Conservation (phyloP, 1,140 invertebrate genomes). For the Helicoverpa armigera region DNA sequence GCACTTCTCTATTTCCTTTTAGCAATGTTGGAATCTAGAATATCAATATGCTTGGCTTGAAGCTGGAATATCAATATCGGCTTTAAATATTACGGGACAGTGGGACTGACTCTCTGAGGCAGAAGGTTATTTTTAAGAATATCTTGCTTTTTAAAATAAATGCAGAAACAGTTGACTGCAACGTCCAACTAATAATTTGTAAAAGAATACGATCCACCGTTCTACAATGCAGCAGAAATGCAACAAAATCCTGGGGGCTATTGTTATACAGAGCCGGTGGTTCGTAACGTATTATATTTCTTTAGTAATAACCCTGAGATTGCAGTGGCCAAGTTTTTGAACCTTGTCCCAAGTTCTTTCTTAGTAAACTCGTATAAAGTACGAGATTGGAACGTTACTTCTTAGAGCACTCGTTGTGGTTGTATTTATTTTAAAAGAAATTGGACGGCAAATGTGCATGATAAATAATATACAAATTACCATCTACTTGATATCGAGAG, state of each 20-base stretch:
- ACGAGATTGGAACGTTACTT: slow-evolving; percentile 12
- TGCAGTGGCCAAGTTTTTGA: slow-evolving; percentile 25
- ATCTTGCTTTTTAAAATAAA: not conserved
- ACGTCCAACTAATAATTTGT: slow-evolving; percentile 6
- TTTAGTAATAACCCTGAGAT: slow-evolving; percentile 18
- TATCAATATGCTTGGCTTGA: no score
- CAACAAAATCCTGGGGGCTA: not conserved
- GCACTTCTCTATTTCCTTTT: no score
- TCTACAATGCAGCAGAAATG: slow-evolving; percentile 6
- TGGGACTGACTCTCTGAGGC: no score
- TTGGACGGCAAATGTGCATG: not conserved
- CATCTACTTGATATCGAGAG: no score
- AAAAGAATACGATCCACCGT: slow-evolving; percentile 3
- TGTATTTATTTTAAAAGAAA: slow-evolving; percentile 23
- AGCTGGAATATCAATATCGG: no score
- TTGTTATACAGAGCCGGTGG: slow-evolving; percentile 1
- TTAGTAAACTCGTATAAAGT: slow-evolving; percentile 7
- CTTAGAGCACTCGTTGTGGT: not conserved
- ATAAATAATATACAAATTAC: no score
- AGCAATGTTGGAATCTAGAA: no score
- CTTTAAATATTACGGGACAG: no score
- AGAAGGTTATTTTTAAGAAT: no score
- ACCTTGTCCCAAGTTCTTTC: slow-evolving; percentile 20
- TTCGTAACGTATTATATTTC: slow-evolving; percentile 13
- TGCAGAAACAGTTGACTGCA: not conserved